Conservation (phyloP, 2,113 vertebrate species). For the Tauraco erythrolophus region DNA sequence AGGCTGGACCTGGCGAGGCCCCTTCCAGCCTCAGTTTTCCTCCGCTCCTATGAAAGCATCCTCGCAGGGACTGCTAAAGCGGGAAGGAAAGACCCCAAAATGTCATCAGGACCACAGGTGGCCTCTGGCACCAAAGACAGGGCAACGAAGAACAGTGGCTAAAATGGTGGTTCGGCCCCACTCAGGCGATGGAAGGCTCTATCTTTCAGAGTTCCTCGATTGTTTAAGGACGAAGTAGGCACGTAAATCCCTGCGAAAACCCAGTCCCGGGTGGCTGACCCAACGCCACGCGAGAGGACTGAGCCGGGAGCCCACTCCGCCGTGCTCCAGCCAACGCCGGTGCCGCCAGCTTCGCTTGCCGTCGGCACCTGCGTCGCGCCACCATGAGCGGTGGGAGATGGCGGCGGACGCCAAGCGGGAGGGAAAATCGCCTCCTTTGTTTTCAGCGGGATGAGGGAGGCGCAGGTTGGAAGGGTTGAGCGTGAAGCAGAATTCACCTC, state of each 20-base stretch:
- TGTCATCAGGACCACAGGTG: not conserved
- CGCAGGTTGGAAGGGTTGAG: not conserved
- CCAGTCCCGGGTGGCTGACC: not conserved
- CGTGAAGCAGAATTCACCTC: not conserved
- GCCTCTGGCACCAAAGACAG: not conserved
- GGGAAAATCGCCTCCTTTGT: not conserved
- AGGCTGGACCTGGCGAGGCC: not conserved
- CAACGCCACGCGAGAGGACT: not conserved
- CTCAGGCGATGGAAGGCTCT: rapidly evolving
- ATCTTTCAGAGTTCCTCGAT: not conserved
- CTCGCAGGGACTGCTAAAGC: not conserved
- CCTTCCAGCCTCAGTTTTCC: not conserved
- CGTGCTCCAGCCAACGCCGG: not conserved
- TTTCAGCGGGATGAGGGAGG: not conserved
- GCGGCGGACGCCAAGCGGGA: not conserved
- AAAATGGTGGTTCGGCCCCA: not conserved
- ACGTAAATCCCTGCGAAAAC: not conserved
- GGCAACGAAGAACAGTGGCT: rapidly evolving
- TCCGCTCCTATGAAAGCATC: no score
- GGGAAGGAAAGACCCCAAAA: not conserved
- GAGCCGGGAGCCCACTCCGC: not conserved
- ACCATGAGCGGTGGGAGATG: rapidly evolving
- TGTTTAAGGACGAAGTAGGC: not conserved
- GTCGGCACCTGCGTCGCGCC: not conserved
- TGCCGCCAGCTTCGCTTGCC: not conserved